phyloP scores from a whole-genome alignment of 2,888 invertebrate species.

The Leptinotarsa peninsularis region DNA sequence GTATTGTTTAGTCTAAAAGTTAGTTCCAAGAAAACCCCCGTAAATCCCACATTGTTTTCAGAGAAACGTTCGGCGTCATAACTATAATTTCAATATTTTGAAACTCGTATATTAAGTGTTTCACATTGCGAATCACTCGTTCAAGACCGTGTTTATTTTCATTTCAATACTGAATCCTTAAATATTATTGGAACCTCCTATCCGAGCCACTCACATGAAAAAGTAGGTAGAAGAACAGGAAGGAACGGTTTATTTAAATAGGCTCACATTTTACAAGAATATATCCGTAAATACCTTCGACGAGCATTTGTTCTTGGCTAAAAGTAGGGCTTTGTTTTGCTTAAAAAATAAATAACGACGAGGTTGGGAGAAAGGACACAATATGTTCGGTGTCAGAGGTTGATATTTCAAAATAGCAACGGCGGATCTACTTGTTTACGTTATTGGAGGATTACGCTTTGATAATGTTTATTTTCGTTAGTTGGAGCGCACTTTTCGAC shows the following conservation, averaged over 20 bases:
- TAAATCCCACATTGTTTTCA: constrained; percentile 10
- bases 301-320: constrained; percentile 51
- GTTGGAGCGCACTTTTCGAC: constrained; percentile 39
- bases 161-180: constrained; percentile 21
- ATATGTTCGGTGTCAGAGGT: constrained; percentile 32
- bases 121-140: constrained; percentile 21
- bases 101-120: constrained; percentile 14
- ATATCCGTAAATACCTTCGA: constrained; percentile 44
- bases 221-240: constrained; percentile 48
- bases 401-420: constrained; percentile 35
- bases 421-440: constrained; percentile 45
- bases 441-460: constrained; percentile 38
- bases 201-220: constrained; percentile 24
- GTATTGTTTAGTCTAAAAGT: constrained; percentile 1
- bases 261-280: constrained; percentile 46
- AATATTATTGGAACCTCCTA: constrained; percentile 25
- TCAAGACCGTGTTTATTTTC: constrained; percentile 16
- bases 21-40: not conserved
- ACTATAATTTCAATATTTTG: not conserved
- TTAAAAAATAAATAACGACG: constrained; percentile 59
- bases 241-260: constrained; percentile 48
- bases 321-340: constrained; percentile 55
- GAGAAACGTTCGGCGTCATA: constrained; percentile 14
- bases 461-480: constrained; percentile 41
- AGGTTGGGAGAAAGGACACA: constrained; percentile 52